phyloP scores from a whole-genome alignment of 1,140 invertebrate species.

The Drosophila tsacasi region DNA sequence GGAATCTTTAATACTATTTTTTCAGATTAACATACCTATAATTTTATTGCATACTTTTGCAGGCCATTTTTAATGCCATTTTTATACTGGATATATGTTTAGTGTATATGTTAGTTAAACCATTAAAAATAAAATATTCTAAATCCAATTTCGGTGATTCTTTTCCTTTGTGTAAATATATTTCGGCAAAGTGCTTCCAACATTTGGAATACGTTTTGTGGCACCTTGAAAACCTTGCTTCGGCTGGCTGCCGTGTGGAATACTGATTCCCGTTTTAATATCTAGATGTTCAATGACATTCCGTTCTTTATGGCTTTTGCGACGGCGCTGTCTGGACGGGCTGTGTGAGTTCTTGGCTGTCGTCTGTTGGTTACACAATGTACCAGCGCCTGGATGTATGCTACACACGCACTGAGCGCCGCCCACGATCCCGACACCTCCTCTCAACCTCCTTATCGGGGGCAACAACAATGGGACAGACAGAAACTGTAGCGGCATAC shows the following conservation, averaged over 20 bases:
- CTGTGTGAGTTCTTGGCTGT: conserved; percentile 12
- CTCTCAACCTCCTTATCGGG: neutral
- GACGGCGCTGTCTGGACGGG: conserved; percentile 54
- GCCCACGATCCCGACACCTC: neutral
- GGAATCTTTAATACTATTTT: neutral
- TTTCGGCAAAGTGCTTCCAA: conserved; percentile 14
- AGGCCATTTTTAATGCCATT: neutral
- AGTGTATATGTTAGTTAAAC: neutral
- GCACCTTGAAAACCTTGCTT: conserved; percentile 30
- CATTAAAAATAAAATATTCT: conserved; percentile 2
- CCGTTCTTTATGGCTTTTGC: conserved; percentile 49
- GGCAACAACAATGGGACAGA: conserved; percentile 38
- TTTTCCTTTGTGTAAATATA: conserved; percentile 1
- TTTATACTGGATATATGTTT: too few relatives aligned
- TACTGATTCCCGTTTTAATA: conserved; percentile 65
- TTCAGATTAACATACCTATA: neutral
- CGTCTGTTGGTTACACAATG: conserved; percentile 41
- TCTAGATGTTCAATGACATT: conserved; percentile 79
- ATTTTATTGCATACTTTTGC: neutral
- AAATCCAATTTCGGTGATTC: conserved; percentile 6
- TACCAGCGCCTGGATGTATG: conserved; percentile 49
- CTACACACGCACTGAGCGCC: conserved; percentile 54
- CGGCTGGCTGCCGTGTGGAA: conserved; percentile 33
- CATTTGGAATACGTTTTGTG: conserved; percentile 27
- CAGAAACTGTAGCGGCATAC: conserved; percentile 33